phyloP scores from a whole-genome alignment of 2,797 vertebrate species.

The Karalla daura region DNA sequence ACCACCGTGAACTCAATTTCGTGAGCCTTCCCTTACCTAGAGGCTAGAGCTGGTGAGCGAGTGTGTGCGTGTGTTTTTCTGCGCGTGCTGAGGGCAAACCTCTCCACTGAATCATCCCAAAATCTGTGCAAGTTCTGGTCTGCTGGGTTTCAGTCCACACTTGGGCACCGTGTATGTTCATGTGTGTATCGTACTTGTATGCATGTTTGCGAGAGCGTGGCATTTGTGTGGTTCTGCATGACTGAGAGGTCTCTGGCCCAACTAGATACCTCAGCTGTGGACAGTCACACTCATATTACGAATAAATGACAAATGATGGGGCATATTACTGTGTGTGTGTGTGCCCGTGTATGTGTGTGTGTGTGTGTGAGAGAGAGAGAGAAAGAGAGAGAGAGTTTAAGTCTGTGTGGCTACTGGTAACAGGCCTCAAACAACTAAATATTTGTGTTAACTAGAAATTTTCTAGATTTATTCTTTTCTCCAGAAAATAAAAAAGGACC shows the following conservation, averaged over 20 bases:
- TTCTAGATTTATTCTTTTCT: neutral
- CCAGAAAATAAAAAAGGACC: no score
- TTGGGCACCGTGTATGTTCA: conserved; percentile 45
- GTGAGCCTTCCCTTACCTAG: conserved; percentile 78
- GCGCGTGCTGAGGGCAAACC: conserved; percentile 35
- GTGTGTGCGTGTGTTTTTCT: conserved; percentile 16
- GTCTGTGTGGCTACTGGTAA: neutral
- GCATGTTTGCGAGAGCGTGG: conserved; percentile 52
- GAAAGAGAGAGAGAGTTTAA: no score
- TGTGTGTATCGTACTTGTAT: conserved; percentile 43
- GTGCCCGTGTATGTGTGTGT: neutral
- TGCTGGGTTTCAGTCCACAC: conserved; percentile 53
- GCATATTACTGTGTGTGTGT: conserved; percentile 26
- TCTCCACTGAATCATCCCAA: conserved; percentile 72
- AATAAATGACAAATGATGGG: conserved; percentile 74
- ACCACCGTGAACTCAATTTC: conserved; percentile 83
- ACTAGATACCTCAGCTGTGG: conserved; percentile 76
- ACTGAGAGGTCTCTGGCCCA: conserved; percentile 66
- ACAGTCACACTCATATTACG: conserved; percentile 74
- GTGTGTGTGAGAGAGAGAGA: neutral
- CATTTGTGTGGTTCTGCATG: conserved; percentile 69
- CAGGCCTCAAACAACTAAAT: neutral
- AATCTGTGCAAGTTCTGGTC: conserved; percentile 75
- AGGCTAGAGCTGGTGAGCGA: conserved; percentile 57
- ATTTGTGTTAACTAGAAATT: neutral